A percentile compares a stretch with the other conserved stretches of the same genome.
phyloP scores from a whole-genome alignment of 1,140 invertebrate species.

The Trichogramma pretiosum region DNA sequence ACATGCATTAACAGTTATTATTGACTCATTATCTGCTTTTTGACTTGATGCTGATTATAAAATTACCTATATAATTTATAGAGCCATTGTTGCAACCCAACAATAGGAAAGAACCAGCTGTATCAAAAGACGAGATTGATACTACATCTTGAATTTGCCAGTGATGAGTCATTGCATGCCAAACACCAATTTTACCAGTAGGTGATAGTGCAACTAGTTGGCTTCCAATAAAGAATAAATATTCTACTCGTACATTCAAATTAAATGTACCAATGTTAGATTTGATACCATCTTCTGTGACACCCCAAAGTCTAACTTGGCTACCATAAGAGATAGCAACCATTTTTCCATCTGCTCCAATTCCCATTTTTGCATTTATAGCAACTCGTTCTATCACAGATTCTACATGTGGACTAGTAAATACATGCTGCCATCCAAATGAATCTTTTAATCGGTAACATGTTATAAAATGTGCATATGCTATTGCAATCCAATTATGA shows the following conservation, averaged over 20 bases:
- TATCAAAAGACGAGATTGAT: slow-evolving; percentile 90
- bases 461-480: slow-evolving; percentile 90
- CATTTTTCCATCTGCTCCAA: slow-evolving; percentile 65
- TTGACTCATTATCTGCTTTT: neutral
- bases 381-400: slow-evolving; percentile 84
- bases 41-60: slow-evolving; percentile 8
- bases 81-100: slow-evolving; percentile 93
- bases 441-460: slow-evolving; percentile 94
- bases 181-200: slow-evolving; percentile 95
- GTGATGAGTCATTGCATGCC: slow-evolving; percentile 97
- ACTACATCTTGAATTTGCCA: slow-evolving; percentile 96
- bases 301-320: slow-evolving; percentile 81
- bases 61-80: slow-evolving; percentile 90
- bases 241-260: slow-evolving; percentile 84
- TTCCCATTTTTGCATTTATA: slow-evolving; percentile 85
- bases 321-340: slow-evolving; percentile 80
- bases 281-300: slow-evolving; percentile 69
- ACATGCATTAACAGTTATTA: neutral
- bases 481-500: slow-evolving; percentile 95
- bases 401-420: slow-evolving; percentile 87
- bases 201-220: slow-evolving; percentile 90
- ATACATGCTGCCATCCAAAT: slow-evolving; percentile 89
- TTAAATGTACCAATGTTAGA: slow-evolving; percentile 85
- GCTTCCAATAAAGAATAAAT: slow-evolving; percentile 94
- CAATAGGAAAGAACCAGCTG: slow-evolving; percentile 88